Base-by-base conservation (phyloP, 1,140 invertebrate genomes). In the Bicyclus anynana region DNA sequence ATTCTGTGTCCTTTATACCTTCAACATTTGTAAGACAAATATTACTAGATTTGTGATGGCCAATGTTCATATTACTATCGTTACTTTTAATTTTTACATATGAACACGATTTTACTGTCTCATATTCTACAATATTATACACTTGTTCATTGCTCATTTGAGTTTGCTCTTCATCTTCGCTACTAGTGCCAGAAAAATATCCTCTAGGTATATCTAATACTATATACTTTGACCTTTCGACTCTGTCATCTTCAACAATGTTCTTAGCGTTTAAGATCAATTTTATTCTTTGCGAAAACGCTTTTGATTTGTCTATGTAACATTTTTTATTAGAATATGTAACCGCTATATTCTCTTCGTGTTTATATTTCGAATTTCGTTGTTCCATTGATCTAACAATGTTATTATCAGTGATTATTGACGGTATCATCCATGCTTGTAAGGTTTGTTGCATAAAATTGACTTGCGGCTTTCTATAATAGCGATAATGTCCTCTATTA, bases 41-140 rank as follows among this genome's bases (percentile, higher is more conserved):
- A 59, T 70, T 50, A 51, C 61, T 67, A 17, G 42, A 27, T 53
- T 54, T 16, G 46, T 59, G 20, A 54, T 74, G 64, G 12, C 61
- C 62, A 12, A 55, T 68, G 10, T 69, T 61, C 13, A 69, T 59
- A 29, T 59, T 53, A 38, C 42, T 37, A 26, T 51, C 35, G 23
- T 50, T 60, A 26, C 56, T 68, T 1, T 37, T 49, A 18, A 59
- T 69, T 60, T 64, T 69, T 21, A 60, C 54, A 46, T 67, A 46
- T 5, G 58, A 51, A 17, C 49, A 49, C 13, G 58, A 67, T 55
- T 62, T 61, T 13, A 56, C 51, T 4, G 68, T 70, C 54, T 84
- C 80, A 61, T 87, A 84, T 56, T 87, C 80, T 10, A 81, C 65
- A 26, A 87, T 74, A 53, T 84, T 81, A 55, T 69, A 86, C 20